A percentile compares a stretch with the other conserved stretches of the same genome.
These are phyloP conservation scores for Aphis gossypii DNA, from an alignment of 1,140 invertebrate genomes.

Conservation along the genomic window DNA sequence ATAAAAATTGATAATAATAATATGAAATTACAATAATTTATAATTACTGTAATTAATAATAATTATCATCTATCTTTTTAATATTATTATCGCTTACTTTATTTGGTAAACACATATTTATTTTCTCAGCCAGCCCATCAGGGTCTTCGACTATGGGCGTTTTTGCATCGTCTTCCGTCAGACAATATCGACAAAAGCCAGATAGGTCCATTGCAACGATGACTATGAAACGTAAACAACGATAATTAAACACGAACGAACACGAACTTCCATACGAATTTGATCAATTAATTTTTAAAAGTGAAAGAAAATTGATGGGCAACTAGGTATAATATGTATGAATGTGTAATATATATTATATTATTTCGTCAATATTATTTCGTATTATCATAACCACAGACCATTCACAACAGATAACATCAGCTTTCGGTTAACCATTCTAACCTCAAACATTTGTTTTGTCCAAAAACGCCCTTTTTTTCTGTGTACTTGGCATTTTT, in stretches of 20 bases:
- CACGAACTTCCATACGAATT: not conserved
- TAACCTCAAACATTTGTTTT: conserved; percentile 54
- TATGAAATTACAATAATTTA: not conserved
- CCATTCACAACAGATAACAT: conserved; percentile 32
- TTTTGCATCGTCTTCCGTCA: conserved; percentile 35
- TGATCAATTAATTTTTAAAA: not conserved
- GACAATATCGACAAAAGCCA: conserved; percentile 45
- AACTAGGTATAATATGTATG: not conserved
- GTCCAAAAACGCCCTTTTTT: conserved; percentile 54
- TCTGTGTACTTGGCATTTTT: conserved; percentile 57
- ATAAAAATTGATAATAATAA: not conserved
- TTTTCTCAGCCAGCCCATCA: conserved; percentile 34
- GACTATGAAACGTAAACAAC: not conserved
- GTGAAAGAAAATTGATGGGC: not conserved
- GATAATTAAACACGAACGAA: not conserved
- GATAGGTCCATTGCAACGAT: not conserved
- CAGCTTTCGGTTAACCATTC: conserved; percentile 26
- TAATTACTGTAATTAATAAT: not conserved
- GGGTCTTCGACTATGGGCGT: conserved; percentile 36
- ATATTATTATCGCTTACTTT: conserved; percentile 44
- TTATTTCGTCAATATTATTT: conserved; percentile 45
- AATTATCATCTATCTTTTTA: not conserved
- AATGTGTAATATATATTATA: conserved; percentile 23
- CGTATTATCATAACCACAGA: not conserved
- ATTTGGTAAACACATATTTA: conserved; percentile 51